phyloP scores from a whole-genome alignment of 1,140 invertebrate genomes.

The Conus betulinus region DNA sequence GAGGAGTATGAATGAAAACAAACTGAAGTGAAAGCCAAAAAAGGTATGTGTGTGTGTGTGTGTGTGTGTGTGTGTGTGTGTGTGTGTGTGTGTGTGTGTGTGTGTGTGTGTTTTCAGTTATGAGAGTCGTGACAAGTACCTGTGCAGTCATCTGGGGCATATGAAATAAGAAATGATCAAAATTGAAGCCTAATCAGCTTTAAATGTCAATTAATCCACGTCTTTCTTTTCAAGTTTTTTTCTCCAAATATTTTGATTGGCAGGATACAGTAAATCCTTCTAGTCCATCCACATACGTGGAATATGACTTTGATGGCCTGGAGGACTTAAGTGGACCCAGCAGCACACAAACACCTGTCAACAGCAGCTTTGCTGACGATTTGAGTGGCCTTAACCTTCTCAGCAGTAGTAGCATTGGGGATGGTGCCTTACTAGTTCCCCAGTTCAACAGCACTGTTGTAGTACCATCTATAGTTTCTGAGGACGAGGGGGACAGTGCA shows the following conservation, averaged over 20 bases:
- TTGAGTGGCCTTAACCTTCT: constrained; percentile 27
- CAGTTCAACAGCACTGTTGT: constrained; percentile 13
- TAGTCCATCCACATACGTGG: constrained; percentile 36
- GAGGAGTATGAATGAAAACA: no score
- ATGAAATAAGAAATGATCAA: no score
- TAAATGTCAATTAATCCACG: background rate
- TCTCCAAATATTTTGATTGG: background rate
- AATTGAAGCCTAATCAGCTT: no score
- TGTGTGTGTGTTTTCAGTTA: no score
- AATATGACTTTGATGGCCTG: constrained; percentile 44
- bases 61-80: no score
- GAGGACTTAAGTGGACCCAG: background rate
- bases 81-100: no score
- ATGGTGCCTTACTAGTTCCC: background rate
- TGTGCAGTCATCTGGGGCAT: no score
- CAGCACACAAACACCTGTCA: background rate
- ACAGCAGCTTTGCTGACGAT: background rate
- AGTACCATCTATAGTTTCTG: constrained; percentile 39
- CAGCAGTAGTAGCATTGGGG: background rate
- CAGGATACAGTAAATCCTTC: constrained; percentile 35
- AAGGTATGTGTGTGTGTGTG: background rate
- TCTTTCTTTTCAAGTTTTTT: background rate
- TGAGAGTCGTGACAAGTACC: no score
- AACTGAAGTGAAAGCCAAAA: no score
- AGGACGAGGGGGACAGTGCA: constrained; percentile 57